A percentile compares a stretch with the other conserved stretches of the same genome.
These are phyloP conservation scores for Gryllus bimaculatus DNA, from an alignment of 1,140 invertebrate genomes.

Conservation along the genomic window DNA sequence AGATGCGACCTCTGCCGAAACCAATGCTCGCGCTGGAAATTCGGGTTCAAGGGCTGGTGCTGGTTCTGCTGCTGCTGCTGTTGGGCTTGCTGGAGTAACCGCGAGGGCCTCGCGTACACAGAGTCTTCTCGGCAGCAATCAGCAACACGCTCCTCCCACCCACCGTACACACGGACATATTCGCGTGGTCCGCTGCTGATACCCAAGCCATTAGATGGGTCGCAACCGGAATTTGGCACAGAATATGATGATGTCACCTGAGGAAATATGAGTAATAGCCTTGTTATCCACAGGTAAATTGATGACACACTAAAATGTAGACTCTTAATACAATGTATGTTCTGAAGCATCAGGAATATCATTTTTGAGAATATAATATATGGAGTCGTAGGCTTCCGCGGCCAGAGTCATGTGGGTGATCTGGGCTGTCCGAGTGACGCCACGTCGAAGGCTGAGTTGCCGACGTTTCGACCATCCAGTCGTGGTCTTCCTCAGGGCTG, in stretches of 20 bases:
- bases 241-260: conserved; percentile 29
- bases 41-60: conserved; percentile 39
- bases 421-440: too few species aligned
- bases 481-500: too few species aligned
- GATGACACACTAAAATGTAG: too few species aligned
- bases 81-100: conserved; percentile 6
- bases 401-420: too few species aligned
- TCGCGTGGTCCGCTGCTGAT: conserved; percentile 24
- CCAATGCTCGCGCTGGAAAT: conserved; percentile 49
- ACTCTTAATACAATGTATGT: too few species aligned
- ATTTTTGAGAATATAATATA: too few species aligned
- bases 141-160: conserved; percentile 42
- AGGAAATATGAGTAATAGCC: background rate
- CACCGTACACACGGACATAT: conserved; percentile 41
- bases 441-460: too few species aligned
- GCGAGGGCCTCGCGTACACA: conserved; percentile 23
- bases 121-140: conserved; percentile 24
- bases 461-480: too few species aligned
- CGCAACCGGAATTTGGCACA: conserved; percentile 31
- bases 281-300: background rate
- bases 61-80: conserved; percentile 8
- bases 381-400: too few species aligned
- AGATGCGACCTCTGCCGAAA: conserved; percentile 37
- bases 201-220: background rate
- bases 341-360: too few species aligned